Evolutionary conservation across 2,888 invertebrate species (phyloP).

Genomic region (Papilio gigon): DNA sequence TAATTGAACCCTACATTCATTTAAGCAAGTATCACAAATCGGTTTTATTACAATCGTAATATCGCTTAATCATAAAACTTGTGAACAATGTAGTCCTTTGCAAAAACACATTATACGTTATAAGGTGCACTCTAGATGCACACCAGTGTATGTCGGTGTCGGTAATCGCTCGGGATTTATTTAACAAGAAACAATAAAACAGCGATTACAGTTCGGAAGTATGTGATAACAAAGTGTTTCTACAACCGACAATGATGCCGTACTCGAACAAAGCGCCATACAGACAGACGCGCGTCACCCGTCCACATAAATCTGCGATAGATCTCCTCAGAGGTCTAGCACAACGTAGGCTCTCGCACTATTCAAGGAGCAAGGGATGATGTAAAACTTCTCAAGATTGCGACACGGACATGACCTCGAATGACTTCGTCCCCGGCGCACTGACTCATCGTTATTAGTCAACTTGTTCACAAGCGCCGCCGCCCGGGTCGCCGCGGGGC

Average conservation of each 20-base stretch:
- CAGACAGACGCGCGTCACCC: too few relatives aligned
- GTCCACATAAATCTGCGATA: too few relatives aligned
- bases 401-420: conserved; percentile 45
- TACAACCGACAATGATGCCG: conserved; percentile 45
- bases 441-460: conserved; percentile 50
- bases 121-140: too few relatives aligned
- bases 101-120: too few relatives aligned
- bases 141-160: neutral
- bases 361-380: too few relatives aligned
- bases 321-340: too few relatives aligned
- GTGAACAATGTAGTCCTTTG: too few relatives aligned
- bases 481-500: conserved; percentile 40
- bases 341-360: too few relatives aligned
- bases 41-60: too few relatives aligned
- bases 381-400: conserved; percentile 37
- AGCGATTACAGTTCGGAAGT: neutral
- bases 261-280: conserved; percentile 10
- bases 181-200: neutral
- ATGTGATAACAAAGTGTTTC: conserved; percentile 32
- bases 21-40: too few relatives aligned
- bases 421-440: conserved; percentile 44
- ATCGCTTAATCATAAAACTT: too few relatives aligned
- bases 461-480: conserved; percentile 39
- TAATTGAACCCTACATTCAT: too few relatives aligned
- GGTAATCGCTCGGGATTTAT: neutral